Base-by-base conservation (phyloP, 2,797 vertebrate species). In the Neoniphon sammara region DNA sequence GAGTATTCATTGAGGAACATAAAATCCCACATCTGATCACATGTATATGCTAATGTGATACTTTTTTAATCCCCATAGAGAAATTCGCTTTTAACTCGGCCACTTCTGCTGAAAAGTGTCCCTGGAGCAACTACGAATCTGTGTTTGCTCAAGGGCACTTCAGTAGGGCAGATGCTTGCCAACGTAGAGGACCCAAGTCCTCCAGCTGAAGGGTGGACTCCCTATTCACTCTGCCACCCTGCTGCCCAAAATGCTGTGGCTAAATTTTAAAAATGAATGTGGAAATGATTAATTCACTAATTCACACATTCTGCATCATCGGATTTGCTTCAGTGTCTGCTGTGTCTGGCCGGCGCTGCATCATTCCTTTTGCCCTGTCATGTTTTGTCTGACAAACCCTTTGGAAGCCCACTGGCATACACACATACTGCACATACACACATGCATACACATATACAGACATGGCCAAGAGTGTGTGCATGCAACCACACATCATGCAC, bases 271-370 rank as follows among this genome's bases (percentile, higher is more conserved):
- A 73, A 57, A 64, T 65, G 42, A 61, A 31, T 44, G 39, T 6
- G 23, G 21, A 34, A 27, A 69, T 70, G 42, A 86, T 78, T 68
- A 73, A 52, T 31, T 39, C 21, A 74, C 57, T 77, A 56, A 71
- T 85, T 87, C 60, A 70, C 50, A 72, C 59, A 73, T 71, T 62
- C 69, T 67, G 36, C 36, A n/a, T 77, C 62, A 49, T 42, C n/a
- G 27, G 54, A 6, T 4, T 6, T 27, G 57, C 46, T 46, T 58
- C 47, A 11, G 59, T 42, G 31, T 79, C 47, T 64, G 54, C 20
- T 27, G 44, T 27, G 36, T 47, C 70, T 58, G 42, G 30, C 42
- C 20, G 52, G 60, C 36, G 36, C 50, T 23, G 66, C 52, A n/a
- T 54, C 18, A 11, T 15, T 62, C 14, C 12, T 63, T 53, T 36